Evolutionary conservation across 2,797 vertebrate genomes (phyloP), one percentile per base, ranked within the genome.

Genomic region (Gymnodraco acuticeps): DNA sequence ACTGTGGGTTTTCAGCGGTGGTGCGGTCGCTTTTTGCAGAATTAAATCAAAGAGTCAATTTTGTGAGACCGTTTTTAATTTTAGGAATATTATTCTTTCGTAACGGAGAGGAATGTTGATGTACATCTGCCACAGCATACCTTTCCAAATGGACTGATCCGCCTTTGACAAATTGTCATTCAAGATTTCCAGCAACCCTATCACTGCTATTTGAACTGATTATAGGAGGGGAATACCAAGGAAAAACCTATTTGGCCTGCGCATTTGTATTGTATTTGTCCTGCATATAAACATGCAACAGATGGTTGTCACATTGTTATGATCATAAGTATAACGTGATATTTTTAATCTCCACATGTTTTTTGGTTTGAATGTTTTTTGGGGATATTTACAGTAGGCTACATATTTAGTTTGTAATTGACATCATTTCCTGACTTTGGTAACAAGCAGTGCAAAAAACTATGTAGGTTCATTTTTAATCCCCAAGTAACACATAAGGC

Each of bases 131-230:
- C 67, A 51, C 69, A 14, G 5, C 88, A 67, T 51, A 93, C 93
- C 91, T 94, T 91, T 87, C 74, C 80, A 78, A 92, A 95, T 95
- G 95, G 94, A 93, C 92, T 94, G 83, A 88, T 93, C 95, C 95
- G 77, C 55, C 73, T 92, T 88, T 90, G 91, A 94, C 89, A 92
- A 92, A 93, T 92, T 94, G 93, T 93, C 93, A 93, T 93, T 95
- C 91, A 93, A 92, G 88, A 94, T 88, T 89, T 87, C 83, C 64
- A 69, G 70, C 77, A 75, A 77, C 50, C 78, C 45, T 14, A 41
- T 80, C 78, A 79, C 76, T 66, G 64, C 68, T 31, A 13, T 69
- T 38, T 33, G 69, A 60, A 62, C 53, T 70, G 70, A 83, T 85
- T 16, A 59, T 15, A 42, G 42, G 63, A 73, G 64, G 63, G 42